A percentile compares a stretch with the other conserved stretches of the same genome.
phyloP scores from a whole-genome alignment of 2,113 vertebrate genomes.

The Sturnus vulgaris region DNA sequence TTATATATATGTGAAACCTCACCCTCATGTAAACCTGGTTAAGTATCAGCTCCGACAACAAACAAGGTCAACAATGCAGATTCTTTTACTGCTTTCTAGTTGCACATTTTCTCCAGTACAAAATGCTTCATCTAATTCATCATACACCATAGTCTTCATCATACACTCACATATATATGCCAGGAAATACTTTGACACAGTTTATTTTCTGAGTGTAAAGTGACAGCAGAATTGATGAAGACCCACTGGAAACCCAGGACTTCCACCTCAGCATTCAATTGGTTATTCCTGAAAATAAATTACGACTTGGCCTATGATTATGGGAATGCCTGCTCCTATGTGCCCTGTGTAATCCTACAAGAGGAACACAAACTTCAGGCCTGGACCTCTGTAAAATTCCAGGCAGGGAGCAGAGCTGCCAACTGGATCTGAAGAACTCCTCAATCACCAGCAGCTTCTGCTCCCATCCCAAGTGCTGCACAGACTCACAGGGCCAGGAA shows the following conservation, averaged over 20 bases:
- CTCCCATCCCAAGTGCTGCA: neutral
- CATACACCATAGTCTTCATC: neutral
- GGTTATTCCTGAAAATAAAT: neutral
- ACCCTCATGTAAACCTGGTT: neutral
- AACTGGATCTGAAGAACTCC: neutral
- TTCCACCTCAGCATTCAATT: neutral
- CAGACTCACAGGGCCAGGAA: neutral
- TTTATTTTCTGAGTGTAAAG: neutral
- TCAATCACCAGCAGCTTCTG: neutral
- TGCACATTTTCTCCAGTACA: neutral
- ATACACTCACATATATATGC: neutral
- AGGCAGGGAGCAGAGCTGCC: neutral
- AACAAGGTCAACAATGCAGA: neutral
- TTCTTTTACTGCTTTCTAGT: neutral
- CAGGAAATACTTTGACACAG: neutral
- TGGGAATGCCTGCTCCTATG: neutral
- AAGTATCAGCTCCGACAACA: neutral
- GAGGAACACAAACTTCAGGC: neutral
- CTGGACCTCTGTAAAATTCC: fast-evolving
- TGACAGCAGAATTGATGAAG: neutral
- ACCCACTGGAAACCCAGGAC: neutral
- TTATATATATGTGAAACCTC: neutral
- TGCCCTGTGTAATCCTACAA: fast-evolving
- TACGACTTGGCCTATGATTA: neutral
- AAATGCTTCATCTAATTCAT: neutral